Conservation (phyloP, 2,888 invertebrate species). For the Brachycybe producta region DNA sequence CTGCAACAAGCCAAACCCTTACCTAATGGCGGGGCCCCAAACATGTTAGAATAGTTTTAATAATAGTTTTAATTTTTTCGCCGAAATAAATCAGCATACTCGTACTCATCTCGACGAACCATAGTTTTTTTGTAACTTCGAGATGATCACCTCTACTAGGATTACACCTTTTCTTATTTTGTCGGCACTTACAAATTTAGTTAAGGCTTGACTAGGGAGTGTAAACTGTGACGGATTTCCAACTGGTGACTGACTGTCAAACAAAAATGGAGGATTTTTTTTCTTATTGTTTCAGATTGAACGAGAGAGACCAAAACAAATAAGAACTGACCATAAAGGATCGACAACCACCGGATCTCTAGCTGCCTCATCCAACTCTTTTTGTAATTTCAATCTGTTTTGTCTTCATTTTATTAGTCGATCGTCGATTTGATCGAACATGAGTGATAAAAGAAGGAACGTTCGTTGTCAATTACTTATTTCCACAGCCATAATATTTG, state of each 20-base stretch:
- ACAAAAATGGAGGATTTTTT: background rate
- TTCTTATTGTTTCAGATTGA: background rate
- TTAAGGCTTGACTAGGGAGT: conserved; percentile 54
- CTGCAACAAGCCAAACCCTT: too few species aligned
- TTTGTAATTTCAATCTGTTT: conserved; percentile 72
- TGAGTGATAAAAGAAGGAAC: too few species aligned
- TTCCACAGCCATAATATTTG: too few species aligned
- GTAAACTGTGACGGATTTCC: conserved; percentile 19
- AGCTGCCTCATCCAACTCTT: conserved; percentile 83
- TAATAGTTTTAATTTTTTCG: too few species aligned
- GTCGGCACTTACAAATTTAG: conserved; percentile 56
- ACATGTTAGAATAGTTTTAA: too few species aligned
- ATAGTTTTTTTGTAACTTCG: too few species aligned
- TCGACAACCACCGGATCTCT: conserved; percentile 40
- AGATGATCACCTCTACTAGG: background rate
- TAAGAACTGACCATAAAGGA: background rate
- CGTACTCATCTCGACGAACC: too few species aligned
- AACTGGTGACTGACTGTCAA: conserved; percentile 9
- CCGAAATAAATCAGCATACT: too few species aligned
- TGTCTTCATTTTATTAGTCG: too few species aligned
- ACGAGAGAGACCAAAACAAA: background rate
- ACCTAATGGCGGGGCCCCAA: too few species aligned
- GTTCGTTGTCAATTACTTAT: too few species aligned
- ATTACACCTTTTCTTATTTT: background rate
- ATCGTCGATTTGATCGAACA: too few species aligned